phyloP scores from a whole-genome alignment of 30 jellyfish, hydroid and myxozoan species.

The Hydractinia echinata region DNA sequence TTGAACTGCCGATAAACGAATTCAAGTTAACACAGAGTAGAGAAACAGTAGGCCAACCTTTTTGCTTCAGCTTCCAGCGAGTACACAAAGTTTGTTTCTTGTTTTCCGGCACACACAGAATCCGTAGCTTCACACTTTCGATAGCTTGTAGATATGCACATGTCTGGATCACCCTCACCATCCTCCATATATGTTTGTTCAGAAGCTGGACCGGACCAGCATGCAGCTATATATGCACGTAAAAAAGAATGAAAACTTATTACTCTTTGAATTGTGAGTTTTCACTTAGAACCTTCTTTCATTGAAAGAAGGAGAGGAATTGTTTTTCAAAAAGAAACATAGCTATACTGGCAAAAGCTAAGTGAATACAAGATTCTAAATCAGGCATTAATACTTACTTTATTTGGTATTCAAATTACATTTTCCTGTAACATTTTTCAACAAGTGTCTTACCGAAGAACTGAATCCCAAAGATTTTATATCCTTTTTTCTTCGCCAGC shows the following conservation, averaged over 20 bases:
- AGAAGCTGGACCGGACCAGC: conserved; percentile 83
- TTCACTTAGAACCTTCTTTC: no score
- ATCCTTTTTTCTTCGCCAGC: conserved; percentile 48
- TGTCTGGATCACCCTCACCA: conserved; percentile 77
- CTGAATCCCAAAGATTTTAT: conserved; percentile 72
- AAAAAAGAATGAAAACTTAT: not conserved
- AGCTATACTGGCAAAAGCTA: not conserved
- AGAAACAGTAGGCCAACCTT: conserved; percentile 14
- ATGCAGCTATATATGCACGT: conserved; percentile 40
- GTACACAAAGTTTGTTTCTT: conserved; percentile 75
- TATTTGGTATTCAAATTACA: no score
- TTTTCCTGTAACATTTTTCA: not conserved
- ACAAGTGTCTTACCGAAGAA: conserved; percentile 63
- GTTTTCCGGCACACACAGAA: conserved; percentile 80
- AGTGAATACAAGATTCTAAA: not conserved
- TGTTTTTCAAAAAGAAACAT: no score
- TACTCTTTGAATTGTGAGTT: no score
- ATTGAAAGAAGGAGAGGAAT: no score
- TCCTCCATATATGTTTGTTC: conserved; percentile 68
- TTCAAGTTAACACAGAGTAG: no score
- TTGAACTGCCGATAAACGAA: no score
- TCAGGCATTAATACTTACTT: no score
- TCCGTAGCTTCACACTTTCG: conserved; percentile 65
- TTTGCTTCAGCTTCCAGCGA: conserved; percentile 57
- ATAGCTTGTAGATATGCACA: conserved; percentile 61